Base-by-base conservation (phyloP, 2,113 vertebrate genomes). In the Coryphaenoides rupestris region DNA sequence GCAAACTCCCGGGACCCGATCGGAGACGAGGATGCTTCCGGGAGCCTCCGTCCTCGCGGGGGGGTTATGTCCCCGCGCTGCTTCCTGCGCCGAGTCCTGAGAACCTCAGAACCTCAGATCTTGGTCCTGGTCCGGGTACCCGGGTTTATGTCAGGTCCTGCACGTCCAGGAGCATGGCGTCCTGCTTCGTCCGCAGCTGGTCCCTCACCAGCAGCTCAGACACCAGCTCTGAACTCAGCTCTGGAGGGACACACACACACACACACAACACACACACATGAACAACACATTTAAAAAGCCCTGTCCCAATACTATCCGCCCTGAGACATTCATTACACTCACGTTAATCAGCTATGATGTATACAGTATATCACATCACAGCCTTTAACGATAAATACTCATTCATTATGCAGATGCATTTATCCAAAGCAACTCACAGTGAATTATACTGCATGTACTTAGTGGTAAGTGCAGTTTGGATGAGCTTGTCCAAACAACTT, bases 111-210 rank as follows among this genome's bases (percentile, higher is more conserved):
- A 12, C 33, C 33, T 7, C 47, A n/a, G 47, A 16, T 17, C 16
- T 3, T 54, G 53, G n/a, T 3, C 21, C 19, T 54, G n/a, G 10
- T 12, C 17, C 9, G 53, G 5, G 3, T 50, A 16, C 33, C 53
- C 6, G 66, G 1, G 3, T 4, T 58, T 72, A 89, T 66, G 90
- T 92, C 75, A 92, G 73, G 80, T 92, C 90, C 83, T 90, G 86
- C 19, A 92, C 87, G 5, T 92, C 90, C 63, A 91, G 72, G 58
- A 91, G 79, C 85, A 92, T 81, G 70, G 90, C 90, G n/a, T 92
- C 90, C 77, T 91, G 89, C 68, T 84, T 88, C 0, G 84, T 91
- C 72, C 83, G 86, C 70, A 90, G 77, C 68, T 91, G 86, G 80
- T 92, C 90, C 46, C 90, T 80, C 0, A 87, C 70, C 74, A 91